Evolutionary conservation across 2,888 invertebrate species (phyloP), one percentile per base, ranked within the genome.

Genomic region (Lochmaea capreae): DNA sequence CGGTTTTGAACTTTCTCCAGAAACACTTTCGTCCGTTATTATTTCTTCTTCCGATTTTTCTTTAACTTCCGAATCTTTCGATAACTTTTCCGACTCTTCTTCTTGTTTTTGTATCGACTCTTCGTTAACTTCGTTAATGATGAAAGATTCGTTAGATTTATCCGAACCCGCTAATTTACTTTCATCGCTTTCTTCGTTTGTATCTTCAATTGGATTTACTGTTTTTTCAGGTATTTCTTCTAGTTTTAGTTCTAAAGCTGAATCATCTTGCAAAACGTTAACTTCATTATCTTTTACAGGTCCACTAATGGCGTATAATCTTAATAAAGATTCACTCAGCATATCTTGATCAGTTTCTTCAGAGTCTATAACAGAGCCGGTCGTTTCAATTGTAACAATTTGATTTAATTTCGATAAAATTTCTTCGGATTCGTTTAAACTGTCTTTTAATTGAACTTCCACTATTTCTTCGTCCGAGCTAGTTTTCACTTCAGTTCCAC

Each of bases 391-490:
- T 33, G 26, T 43, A 18, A 67, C 67, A 14, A 62, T 65, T 18
- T 68, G 71, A 61, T 66, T 72, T 18, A 76, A 62, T 61, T 65
- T 72, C 5, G 69, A 72, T n/a, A 76, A 63, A 14, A 76, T 76
- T 72, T 72, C 74, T 54, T 72, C 68, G 11, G 72, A 70, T 39
- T 72, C 62, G 54, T 65, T 76, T 26, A 76, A 33, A 43, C 57
- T 74, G 33, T 67, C 57, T 57, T 68, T 66, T 12, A 65, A 22
- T 52, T 67, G 52, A 54, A 18, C 49, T 1, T 71, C 46, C 1
- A 33, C 11, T 12, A 58, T n/a, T 58, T 58, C 58, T 58, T 70
- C 59, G 16, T 70, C 73, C 3, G 58, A 54, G 18, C 54, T 62
- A 14, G 43, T 61, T 18, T 72, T 66, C 3, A 39, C 22, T 67